Evolutionary conservation across 2,888 invertebrate genomes (phyloP).

Genomic region (Augochlorella aurata): DNA sequence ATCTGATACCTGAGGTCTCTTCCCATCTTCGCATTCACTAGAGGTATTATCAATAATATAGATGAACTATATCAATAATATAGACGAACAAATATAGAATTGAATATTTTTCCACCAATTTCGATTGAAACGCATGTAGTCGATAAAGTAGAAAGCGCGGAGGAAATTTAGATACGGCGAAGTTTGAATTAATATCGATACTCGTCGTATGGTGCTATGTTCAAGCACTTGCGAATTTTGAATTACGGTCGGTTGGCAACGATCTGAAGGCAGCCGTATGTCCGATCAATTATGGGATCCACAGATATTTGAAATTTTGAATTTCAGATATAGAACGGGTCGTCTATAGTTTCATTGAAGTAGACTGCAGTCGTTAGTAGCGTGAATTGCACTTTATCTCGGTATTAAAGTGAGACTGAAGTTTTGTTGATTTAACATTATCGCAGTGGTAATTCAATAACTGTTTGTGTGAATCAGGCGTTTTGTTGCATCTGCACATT

Average conservation of each 20-base stretch:
- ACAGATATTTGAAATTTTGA: background rate
- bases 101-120: no score
- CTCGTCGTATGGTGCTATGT: background rate
- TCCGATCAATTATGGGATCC: background rate
- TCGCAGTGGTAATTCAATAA: conserved; percentile 26
- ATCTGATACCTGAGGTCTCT: conserved; percentile 31
- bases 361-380: background rate
- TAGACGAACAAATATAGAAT: background rate
- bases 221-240: background rate
- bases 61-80: background rate
- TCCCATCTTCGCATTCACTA: conserved; percentile 22
- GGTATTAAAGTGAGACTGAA: background rate
- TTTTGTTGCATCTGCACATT: conserved; percentile 1
- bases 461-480: conserved; percentile 1
- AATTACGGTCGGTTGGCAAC: conserved; percentile 23
- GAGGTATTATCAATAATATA: background rate
- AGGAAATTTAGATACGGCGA: background rate
- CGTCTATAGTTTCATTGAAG: background rate
- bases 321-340: background rate
- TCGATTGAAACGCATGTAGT: background rate
- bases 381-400: background rate
- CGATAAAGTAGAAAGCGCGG: background rate
- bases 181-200: background rate
- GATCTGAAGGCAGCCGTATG: background rate
- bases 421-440: conserved; percentile 10